Percentiles rank a stretch among this genome's conserved stretches.
phyloP scores from a whole-genome alignment of 2,797 vertebrate genomes.

The Schizopygopsis pylzovi region DNA sequence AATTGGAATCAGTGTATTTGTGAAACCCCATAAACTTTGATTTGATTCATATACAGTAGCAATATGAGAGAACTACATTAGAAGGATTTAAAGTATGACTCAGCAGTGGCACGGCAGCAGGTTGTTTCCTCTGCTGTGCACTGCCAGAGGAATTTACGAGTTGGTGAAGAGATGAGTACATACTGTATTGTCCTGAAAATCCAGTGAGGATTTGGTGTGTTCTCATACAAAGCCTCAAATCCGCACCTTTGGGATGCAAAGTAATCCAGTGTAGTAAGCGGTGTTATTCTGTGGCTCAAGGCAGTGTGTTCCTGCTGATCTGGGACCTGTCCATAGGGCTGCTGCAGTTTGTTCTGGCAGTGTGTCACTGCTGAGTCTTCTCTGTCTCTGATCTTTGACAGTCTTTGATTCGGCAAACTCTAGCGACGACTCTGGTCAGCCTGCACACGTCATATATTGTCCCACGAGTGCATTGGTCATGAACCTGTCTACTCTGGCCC shows the following conservation, averaged over 20 bases:
- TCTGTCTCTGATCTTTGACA: constrained; percentile 1
- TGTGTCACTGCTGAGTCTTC: not conserved
- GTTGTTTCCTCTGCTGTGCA: constrained; percentile 44
- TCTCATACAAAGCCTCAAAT: constrained; percentile 56
- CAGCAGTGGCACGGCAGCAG: constrained; percentile 39
- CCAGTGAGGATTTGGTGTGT: constrained; percentile 53
- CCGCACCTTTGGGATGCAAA: constrained; percentile 43
- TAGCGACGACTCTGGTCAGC: not conserved
- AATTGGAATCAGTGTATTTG: not conserved
- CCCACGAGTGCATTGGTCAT: not conserved
- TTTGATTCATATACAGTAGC: constrained; percentile 25
- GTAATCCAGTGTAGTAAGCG: constrained; percentile 52
- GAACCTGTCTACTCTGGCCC: constrained; percentile 35
- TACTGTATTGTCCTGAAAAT: constrained; percentile 56
- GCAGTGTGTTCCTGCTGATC: constrained; percentile 33
- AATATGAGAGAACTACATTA: constrained; percentile 18
- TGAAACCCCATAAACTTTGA: not conserved
- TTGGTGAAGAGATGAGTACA: constrained; percentile 24
- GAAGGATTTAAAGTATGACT: constrained; percentile 43
- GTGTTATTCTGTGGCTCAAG: constrained; percentile 27
- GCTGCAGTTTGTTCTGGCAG: not conserved
- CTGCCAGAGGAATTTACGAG: constrained; percentile 53
- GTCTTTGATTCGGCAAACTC: constrained; percentile 7
- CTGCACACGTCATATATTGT: not conserved
- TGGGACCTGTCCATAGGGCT: constrained; percentile 20